Evolutionary conservation across 2,797 vertebrate species (phyloP).

Genomic region (Adelosebastes latens): DNA sequence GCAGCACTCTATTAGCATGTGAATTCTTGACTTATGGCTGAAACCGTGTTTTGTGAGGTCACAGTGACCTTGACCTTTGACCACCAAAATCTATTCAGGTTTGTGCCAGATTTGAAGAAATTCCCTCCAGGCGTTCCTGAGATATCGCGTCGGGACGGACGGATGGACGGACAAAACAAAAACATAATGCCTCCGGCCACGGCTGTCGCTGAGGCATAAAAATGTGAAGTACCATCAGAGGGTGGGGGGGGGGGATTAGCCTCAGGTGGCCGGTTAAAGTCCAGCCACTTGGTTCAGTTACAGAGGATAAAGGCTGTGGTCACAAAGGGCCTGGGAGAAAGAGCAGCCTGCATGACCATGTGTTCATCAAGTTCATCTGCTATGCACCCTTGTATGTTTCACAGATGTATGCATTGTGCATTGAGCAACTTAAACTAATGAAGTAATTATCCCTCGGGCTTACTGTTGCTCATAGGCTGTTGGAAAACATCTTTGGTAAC

Average conservation of each 20-base stretch:
- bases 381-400: background rate
- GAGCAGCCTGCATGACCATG: slow-evolving; percentile 20
- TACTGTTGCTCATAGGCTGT: background rate
- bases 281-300: slow-evolving; percentile 32
- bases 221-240: slow-evolving; percentile 40
- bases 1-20: background rate
- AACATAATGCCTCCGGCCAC: too few species aligned
- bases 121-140: background rate
- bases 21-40: background rate
- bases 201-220: background rate
- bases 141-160: background rate
- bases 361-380: slow-evolving; percentile 22
- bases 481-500: slow-evolving; percentile 35
- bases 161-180: background rate
- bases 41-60: background rate
- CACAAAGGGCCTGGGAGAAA: slow-evolving; percentile 48
- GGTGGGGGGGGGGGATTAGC: background rate
- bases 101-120: background rate
- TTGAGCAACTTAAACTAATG: slow-evolving; percentile 25
- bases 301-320: slow-evolving; percentile 36
- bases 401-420: slow-evolving; percentile 23
- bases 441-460: slow-evolving; percentile 26
- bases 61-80: background rate
- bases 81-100: background rate
- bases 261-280: slow-evolving; percentile 50